Conservation (phyloP, 2,888 invertebrate species). For the Ormyrus pomaceus region DNA sequence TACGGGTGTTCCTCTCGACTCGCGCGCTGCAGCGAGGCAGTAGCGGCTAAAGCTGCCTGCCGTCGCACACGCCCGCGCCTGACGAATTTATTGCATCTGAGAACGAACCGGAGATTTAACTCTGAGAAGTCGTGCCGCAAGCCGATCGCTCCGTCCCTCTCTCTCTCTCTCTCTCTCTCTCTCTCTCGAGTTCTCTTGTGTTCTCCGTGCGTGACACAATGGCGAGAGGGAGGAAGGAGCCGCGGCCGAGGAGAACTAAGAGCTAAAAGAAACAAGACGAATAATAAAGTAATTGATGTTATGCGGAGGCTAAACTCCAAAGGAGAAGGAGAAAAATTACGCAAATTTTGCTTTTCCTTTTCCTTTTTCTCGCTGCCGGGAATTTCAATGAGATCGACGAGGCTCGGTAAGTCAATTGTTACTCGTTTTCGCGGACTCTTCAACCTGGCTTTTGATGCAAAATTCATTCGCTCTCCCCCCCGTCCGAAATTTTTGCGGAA, state of each 20-base stretch:
- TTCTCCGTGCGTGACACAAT: conserved; percentile 20
- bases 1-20: conserved; percentile 61
- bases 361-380: not conserved
- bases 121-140: conserved; percentile 49
- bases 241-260: not conserved
- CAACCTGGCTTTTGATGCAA: no score
- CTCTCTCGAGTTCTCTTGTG: not conserved
- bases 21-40: conserved; percentile 60
- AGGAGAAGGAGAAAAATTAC: conserved; percentile 25
- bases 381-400: no score
- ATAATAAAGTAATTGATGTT: conserved; percentile 56
- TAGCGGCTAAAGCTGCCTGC: conserved; percentile 56
- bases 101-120: conserved; percentile 62
- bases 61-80: conserved; percentile 59
- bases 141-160: conserved; percentile 14
- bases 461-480: no score
- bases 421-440: no score
- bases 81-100: conserved; percentile 72
- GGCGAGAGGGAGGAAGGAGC: conserved; percentile 2
- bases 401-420: no score
- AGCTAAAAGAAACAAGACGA: conserved; percentile 37
- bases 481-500: no score
- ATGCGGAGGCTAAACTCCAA: conserved; percentile 17
- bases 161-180: conserved; percentile 14
- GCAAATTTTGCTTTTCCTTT: not conserved